Percentiles rank a stretch among this genome's conserved stretches.
Evolutionary conservation across 2,113 vertebrate species (phyloP).

Genomic region (Cyprinus carpio): DNA sequence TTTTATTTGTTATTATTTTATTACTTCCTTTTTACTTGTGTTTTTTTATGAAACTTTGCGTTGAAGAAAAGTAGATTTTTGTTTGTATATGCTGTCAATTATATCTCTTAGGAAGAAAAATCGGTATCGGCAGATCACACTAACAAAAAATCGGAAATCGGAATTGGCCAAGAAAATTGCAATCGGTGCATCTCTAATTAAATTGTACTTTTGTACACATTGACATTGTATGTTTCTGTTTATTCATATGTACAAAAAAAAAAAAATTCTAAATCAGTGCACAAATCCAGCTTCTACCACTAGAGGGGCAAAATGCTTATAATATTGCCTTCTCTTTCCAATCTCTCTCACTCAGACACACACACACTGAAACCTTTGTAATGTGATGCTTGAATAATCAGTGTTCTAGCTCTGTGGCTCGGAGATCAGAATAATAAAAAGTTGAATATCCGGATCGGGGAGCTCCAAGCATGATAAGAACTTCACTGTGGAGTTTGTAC

Average conservation of each 20-base stretch:
- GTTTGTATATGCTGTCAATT: too few relatives aligned
- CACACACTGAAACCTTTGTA: slow-evolving; percentile 26
- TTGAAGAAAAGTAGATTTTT: too few relatives aligned
- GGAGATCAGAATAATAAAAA: slow-evolving; percentile 39
- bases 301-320: slow-evolving; percentile 64
- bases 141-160: too few relatives aligned
- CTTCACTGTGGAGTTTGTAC: slow-evolving; percentile 16
- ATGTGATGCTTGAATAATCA: slow-evolving; percentile 32
- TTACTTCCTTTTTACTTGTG: too few relatives aligned
- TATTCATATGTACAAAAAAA: background rate
- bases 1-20: too few relatives aligned
- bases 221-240: background rate
- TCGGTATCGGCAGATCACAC: too few relatives aligned
- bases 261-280: background rate
- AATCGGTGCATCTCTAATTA: too few relatives aligned
- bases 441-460: slow-evolving; percentile 39
- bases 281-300: slow-evolving; percentile 54
- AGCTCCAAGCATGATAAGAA: slow-evolving; percentile 33
- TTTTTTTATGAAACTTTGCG: too few relatives aligned
- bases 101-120: too few relatives aligned
- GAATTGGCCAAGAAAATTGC: too few relatives aligned
- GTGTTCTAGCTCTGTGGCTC: slow-evolving; percentile 32
- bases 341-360: background rate
- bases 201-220: background rate
- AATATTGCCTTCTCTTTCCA: background rate